These are phyloP conservation scores for Solenodon paradoxus DNA, from an alignment of 2,113 vertebrate genomes.

Conservation along the genomic window DNA sequence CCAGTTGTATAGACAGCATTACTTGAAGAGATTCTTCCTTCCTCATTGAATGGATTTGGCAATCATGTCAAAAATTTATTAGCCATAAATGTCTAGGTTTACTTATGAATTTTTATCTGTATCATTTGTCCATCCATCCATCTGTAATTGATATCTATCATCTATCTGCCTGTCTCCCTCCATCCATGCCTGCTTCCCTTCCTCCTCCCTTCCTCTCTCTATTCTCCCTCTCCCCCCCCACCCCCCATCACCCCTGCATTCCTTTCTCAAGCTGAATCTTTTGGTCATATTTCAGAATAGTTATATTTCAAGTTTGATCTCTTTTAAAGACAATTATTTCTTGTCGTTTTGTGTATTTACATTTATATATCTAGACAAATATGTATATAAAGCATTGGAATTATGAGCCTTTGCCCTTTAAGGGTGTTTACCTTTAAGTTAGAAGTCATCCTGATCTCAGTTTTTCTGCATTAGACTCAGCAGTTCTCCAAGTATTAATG, in stretches of 20 bases:
- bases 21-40: background rate
- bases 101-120: background rate
- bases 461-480: background rate
- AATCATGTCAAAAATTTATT: background rate
- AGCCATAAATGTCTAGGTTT: background rate
- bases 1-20: background rate
- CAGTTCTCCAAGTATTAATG: background rate
- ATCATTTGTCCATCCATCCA: background rate
- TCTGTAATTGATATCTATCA: no score
- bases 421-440: background rate
- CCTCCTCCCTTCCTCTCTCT: no score
- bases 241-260: no score
- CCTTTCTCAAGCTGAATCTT: background rate
- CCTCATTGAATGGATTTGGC: background rate
- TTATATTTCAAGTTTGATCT: background rate
- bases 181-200: no score
- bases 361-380: background rate
- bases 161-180: no score
- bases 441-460: background rate
- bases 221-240: no score
- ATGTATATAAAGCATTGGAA: background rate
- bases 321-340: background rate
- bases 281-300: background rate
- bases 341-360: background rate
- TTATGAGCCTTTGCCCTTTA: background rate